Conservation (phyloP, 2,797 vertebrate genomes). For the Gadopsis bispinosus region DNA sequence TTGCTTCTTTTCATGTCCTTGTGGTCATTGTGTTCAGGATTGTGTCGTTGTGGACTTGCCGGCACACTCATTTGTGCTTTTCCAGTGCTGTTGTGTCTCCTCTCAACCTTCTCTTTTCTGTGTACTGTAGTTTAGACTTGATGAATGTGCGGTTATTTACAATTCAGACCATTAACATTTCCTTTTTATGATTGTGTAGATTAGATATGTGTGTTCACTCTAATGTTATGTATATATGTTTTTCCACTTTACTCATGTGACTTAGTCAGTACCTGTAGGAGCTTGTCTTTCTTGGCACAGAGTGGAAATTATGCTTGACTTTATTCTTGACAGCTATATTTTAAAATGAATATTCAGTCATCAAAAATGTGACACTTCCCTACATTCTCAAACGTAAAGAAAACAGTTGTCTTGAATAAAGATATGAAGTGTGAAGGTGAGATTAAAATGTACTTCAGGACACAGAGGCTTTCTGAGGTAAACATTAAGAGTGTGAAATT, state of each 20-base stretch:
- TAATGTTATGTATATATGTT: constrained; percentile 20
- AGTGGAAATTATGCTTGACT: neutral
- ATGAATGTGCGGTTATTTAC: constrained; percentile 8
- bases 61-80: constrained; percentile 7
- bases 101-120: neutral
- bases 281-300: neutral
- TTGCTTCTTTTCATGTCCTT: constrained; percentile 23
- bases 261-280: neutral
- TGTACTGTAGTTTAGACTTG: constrained; percentile 10
- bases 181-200: neutral
- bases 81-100: constrained; percentile 1
- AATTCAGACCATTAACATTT: too few species aligned
- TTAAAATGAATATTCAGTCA: neutral
- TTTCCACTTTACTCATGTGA: neutral
- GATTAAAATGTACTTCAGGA: neutral
- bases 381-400: neutral
- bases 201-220: constrained; percentile 18
- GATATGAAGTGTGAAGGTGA: neutral
- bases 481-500: constrained; percentile 8
- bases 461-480: neutral
- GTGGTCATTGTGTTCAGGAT: constrained; percentile 15
- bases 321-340: neutral
- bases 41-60: constrained; percentile 10
- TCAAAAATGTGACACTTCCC: neutral
- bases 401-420: neutral